These are phyloP conservation scores for Drosophila mimica DNA, from an alignment of 2,888 invertebrate species.

Conservation along the genomic window DNA sequence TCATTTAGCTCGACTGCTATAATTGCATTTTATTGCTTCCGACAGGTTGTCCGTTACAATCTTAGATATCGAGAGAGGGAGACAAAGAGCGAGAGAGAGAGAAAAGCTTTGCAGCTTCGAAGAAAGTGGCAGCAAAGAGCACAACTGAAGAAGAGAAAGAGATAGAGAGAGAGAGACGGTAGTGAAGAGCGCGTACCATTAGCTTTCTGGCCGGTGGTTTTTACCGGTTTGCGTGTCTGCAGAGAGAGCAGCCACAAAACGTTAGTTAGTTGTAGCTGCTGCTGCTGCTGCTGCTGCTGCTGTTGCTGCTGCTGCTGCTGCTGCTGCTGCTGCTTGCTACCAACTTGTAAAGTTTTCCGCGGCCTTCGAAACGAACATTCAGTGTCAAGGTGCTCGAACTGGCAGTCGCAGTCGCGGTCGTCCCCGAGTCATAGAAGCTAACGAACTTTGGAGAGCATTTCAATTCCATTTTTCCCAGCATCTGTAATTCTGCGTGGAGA, in stretches of 20 bases:
- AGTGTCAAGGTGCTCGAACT: conserved; percentile 80
- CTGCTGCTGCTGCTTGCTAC: conserved; percentile 36
- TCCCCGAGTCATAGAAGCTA: conserved; percentile 59
- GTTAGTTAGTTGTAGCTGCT: conserved; percentile 56
- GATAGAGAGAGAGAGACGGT: conserved; percentile 61
- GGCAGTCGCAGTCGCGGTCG: conserved; percentile 72
- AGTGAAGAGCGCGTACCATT: conserved; percentile 61
- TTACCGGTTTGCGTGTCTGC: conserved; percentile 69
- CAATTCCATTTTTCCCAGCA: conserved; percentile 63
- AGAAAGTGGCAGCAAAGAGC: conserved; percentile 68
- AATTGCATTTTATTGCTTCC: conserved; percentile 75
- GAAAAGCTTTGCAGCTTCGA: conserved; percentile 54
- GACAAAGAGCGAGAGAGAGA: conserved; percentile 7
- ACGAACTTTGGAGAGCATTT: conserved; percentile 72
- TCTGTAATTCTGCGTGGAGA: conserved; percentile 46
- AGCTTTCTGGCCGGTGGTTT: conserved; percentile 61
- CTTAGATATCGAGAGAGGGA: not conserved
- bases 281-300: conserved; percentile 22
- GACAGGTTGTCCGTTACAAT: conserved; percentile 63
- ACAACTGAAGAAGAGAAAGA: conserved; percentile 47
- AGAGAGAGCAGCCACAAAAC: conserved; percentile 38
- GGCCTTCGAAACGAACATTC: conserved; percentile 75
- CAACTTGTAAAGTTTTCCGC: conserved; percentile 79
- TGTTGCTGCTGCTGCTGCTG: conserved; percentile 16
- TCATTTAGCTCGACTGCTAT: conserved; percentile 53